phyloP scores from a whole-genome alignment of 2,888 invertebrate species.

The Epistrophe eligans region DNA sequence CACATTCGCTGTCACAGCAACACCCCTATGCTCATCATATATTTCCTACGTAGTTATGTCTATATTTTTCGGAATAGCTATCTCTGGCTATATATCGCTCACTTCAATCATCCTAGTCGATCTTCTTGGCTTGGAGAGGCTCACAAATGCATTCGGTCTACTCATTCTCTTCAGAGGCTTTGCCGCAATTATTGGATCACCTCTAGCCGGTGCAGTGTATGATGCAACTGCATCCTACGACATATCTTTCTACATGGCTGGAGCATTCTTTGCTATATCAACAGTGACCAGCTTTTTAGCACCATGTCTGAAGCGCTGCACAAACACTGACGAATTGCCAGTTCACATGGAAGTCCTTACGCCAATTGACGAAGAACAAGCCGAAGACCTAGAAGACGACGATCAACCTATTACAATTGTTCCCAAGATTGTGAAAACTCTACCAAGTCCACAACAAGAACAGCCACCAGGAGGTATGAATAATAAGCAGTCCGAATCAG shows the following conservation, averaged over 20 bases:
- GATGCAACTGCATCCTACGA: slow-evolving; percentile 94
- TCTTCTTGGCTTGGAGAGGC: slow-evolving; percentile 95
- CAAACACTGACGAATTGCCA: slow-evolving; percentile 85
- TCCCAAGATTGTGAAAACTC: slow-evolving; percentile 91
- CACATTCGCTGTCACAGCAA: slow-evolving; percentile 92
- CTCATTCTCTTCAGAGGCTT: slow-evolving; percentile 97
- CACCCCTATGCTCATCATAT: slow-evolving; percentile 93
- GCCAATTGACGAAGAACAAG: slow-evolving; percentile 94
- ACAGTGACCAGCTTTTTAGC: slow-evolving; percentile 93
- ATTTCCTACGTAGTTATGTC: slow-evolving; percentile 91
- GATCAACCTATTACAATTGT: slow-evolving; percentile 91
- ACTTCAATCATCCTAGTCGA: slow-evolving; percentile 99
- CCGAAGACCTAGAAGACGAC: slow-evolving; percentile 90
- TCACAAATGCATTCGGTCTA: slow-evolving; percentile 98
- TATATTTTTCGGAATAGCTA: slow-evolving; percentile 95
- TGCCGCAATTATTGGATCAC: slow-evolving; percentile 94
- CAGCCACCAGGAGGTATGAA: slow-evolving; percentile 75
- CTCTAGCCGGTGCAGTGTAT: slow-evolving; percentile 94
- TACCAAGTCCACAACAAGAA: slow-evolving; percentile 86
- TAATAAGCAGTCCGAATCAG: slow-evolving; percentile 69
- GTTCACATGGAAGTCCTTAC: slow-evolving; percentile 89
- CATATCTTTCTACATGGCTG: slow-evolving; percentile 96
- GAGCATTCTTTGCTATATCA: slow-evolving; percentile 93
- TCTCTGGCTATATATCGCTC: slow-evolving; percentile 98
- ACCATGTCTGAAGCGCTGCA: slow-evolving; percentile 88